Percentiles rank a stretch among this genome's conserved stretches.
Evolutionary conservation across 2,113 vertebrate species (phyloP).

Genomic region (Sialia sialis): DNA sequence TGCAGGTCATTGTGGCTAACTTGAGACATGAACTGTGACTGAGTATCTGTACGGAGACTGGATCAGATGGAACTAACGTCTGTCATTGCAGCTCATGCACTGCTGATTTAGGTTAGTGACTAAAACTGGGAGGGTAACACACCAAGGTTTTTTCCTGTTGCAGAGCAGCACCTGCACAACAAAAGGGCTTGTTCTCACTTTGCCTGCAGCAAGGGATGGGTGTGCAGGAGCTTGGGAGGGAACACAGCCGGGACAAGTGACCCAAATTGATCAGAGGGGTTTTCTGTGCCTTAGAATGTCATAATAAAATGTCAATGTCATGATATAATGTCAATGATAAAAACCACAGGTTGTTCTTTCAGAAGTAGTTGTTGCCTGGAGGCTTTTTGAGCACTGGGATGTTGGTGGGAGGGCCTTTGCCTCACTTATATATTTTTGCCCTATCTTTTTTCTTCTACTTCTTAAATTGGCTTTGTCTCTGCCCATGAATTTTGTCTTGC

Average conservation of each 20-base stretch:
- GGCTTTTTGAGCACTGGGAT: neutral
- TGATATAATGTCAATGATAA: neutral
- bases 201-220: accelerated
- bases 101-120: neutral
- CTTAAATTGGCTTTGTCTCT: neutral
- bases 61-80: neutral
- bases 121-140: neutral
- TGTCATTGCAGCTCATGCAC: accelerated
- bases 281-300: neutral
- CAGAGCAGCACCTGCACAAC: neutral
- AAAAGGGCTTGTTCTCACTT: neutral
- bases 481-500: neutral
- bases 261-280: accelerated
- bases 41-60: neutral
- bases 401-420: neutral
- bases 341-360: neutral
- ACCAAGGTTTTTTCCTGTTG: neutral
- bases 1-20: neutral
- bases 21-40: neutral
- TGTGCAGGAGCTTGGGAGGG: neutral
- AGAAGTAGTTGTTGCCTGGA: neutral
- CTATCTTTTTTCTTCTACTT: neutral
- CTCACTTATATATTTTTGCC: neutral
- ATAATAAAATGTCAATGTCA: no score
- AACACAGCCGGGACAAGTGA: neutral